Conservation (phyloP, 2,113 vertebrate species). For the Pteronura brasiliensis region DNA sequence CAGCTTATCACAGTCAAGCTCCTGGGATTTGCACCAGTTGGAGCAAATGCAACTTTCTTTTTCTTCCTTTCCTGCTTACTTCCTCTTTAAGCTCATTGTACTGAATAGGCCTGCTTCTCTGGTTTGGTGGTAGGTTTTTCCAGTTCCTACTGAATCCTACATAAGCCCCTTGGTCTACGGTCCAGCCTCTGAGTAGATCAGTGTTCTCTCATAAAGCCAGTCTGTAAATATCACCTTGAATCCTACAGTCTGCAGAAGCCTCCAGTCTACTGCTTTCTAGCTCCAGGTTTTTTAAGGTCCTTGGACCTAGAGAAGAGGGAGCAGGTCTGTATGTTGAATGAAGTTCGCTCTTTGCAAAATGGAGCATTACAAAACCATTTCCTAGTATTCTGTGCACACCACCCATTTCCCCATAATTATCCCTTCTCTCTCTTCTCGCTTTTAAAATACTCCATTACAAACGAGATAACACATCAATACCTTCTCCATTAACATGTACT, state of each 20-base stretch:
- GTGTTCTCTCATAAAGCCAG: conserved; percentile 49
- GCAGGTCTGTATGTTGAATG: conserved; percentile 68
- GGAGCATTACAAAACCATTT: conserved; percentile 57
- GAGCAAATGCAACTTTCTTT: conserved; percentile 25
- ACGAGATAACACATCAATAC: neutral
- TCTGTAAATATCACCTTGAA: conserved; percentile 57
- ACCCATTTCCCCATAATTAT: neutral
- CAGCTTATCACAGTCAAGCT: neutral
- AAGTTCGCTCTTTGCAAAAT: conserved; percentile 23
- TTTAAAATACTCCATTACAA: neutral
- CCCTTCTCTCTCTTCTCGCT: neutral
- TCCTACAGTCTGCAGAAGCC: conserved; percentile 67
- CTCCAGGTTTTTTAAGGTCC: conserved; percentile 69
- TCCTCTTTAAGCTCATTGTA: conserved; percentile 27
- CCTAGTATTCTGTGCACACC: neutral
- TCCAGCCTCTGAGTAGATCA: conserved; percentile 44
- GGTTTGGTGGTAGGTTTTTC: conserved; percentile 26
- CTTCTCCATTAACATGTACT: neutral
- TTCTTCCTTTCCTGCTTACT: conserved; percentile 38
- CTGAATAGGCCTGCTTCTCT: conserved; percentile 45
- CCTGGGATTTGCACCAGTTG: conserved; percentile 19
- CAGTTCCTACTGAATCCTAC: conserved; percentile 26
- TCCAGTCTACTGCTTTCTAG: conserved; percentile 71
- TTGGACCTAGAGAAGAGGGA: conserved; percentile 72
- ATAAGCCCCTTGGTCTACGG: conserved; percentile 40